Conservation (phyloP, 64 coral and sea anemone genomes). For the Porites australiensis region DNA sequence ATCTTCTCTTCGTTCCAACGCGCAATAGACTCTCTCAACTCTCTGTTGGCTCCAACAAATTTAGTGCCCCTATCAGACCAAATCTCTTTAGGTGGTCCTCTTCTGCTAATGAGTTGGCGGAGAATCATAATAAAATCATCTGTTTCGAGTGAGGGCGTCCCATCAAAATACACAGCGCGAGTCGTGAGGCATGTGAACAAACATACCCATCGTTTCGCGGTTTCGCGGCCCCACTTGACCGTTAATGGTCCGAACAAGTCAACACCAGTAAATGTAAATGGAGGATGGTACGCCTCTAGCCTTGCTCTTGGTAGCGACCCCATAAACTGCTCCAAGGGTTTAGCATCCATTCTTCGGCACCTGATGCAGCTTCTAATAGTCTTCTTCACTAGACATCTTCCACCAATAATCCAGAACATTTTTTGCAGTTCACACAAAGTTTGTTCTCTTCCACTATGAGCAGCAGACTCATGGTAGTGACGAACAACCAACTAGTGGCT, state of each 20-base stretch:
- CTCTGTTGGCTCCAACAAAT: too few species aligned
- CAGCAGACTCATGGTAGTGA: constrained; percentile 61
- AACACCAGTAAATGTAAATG: constrained; percentile 73
- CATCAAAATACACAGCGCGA: constrained; percentile 63
- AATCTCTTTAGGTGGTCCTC: too few species aligned
- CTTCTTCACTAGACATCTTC: constrained; percentile 64
- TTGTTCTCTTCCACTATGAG: constrained; percentile 81
- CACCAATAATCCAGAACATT: constrained; percentile 73
- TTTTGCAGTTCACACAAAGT: constrained; percentile 58
- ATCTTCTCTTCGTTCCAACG: too few species aligned
- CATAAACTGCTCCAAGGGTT: constrained; percentile 81
- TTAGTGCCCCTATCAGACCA: too few species aligned
- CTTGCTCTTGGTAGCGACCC: constrained; percentile 66
- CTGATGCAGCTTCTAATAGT: constrained; percentile 75
- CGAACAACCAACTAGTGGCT: constrained; percentile 66
- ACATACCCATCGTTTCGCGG: constrained; percentile 72
- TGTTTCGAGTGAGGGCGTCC: too few species aligned
- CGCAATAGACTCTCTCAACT: too few species aligned
- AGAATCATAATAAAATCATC: too few species aligned
- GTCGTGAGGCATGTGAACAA: constrained; percentile 76
- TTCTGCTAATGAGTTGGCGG: too few species aligned
- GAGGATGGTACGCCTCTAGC: constrained; percentile 72
- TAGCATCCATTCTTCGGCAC: constrained; percentile 73
- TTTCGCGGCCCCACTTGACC: constrained; percentile 67
- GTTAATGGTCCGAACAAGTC: constrained; percentile 73